Base-by-base conservation (phyloP, 2,797 vertebrate species). In the Staurois parvus region DNA sequence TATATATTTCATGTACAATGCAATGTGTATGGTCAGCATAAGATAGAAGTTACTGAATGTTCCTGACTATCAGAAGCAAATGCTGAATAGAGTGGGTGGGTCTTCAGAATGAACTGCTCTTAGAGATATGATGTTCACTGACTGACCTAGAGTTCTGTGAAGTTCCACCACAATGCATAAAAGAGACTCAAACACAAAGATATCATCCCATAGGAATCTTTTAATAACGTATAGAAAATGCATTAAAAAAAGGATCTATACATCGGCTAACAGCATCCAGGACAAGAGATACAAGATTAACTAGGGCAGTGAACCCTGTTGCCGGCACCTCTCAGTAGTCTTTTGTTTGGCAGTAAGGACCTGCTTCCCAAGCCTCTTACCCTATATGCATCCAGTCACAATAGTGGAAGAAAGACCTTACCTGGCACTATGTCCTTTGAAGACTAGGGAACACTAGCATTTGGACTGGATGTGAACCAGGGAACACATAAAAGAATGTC, bases 191-290 rank as follows among this genome's bases (percentile, higher is more conserved):
- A 72, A 77, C 83, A 26, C 56, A 62, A 37, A 37, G 15, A 67
- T 56, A 85, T 85, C 40, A 52, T 85, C 86, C 86, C 85, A 92
- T 97, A 94, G 88, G 92, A 96, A 96, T 97, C 96, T 98, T 99
- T 99, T 99, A 99, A 98, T 99, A 99, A 98, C 94, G 95, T 96
- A 97, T 99, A 99, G 97, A 99, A 99, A 99, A 99, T 97, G 95
- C 97, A 97, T 97, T 95, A 98, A 99, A 97, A 99, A 99, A 99
- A 99, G 96, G 97, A 97, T 95, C 95, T 97, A 97, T 98, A 98
- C 96, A 97, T 96, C 95, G 95, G 94, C 96, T 96, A 96, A 94
- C 93, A 94, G 94, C 89, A 9, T 95, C 96, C 95, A 96, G 97
- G 97, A 94, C 96, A 97, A 98, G 95, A 94, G 97, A 94, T 93